Evolutionary conservation across 1,140 invertebrate species (phyloP).

Genomic region (Propsilocerus akamusi): DNA sequence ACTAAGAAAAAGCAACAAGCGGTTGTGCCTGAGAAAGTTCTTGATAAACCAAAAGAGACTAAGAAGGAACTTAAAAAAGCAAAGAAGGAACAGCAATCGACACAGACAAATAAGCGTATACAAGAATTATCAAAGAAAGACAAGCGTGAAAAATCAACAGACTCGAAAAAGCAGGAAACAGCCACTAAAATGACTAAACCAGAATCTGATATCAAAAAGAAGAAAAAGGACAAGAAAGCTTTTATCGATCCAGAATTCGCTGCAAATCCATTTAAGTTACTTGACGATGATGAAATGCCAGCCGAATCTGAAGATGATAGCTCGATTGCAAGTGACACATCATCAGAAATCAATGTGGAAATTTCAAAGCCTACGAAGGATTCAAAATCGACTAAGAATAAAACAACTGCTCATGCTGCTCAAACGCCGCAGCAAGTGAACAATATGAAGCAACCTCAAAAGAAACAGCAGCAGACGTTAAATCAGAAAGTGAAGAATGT

Average conservation of each 20-base stretch:
- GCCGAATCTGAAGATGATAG: neutral
- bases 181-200: too few relatives aligned
- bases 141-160: too few relatives aligned
- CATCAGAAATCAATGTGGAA: neutral
- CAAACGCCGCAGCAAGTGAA: too few relatives aligned
- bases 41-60: too few relatives aligned
- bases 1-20: neutral
- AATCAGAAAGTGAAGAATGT: neutral
- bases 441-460: neutral
- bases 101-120: too few relatives aligned
- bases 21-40: neutral
- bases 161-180: too few relatives aligned
- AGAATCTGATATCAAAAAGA: too few relatives aligned
- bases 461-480: neutral
- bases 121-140: too few relatives aligned
- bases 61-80: neutral
- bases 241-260: neutral
- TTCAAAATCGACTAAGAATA: neutral
- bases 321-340: neutral
- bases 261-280: neutral
- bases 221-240: constrained; percentile 9
- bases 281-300: neutral
- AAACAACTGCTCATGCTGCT: neutral
- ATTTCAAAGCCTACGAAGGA: neutral
- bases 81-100: neutral